Percentiles rank a stretch among this genome's conserved stretches.
Conservation (phyloP, 2,113 vertebrate species). For the Trematomus loennbergii region DNA sequence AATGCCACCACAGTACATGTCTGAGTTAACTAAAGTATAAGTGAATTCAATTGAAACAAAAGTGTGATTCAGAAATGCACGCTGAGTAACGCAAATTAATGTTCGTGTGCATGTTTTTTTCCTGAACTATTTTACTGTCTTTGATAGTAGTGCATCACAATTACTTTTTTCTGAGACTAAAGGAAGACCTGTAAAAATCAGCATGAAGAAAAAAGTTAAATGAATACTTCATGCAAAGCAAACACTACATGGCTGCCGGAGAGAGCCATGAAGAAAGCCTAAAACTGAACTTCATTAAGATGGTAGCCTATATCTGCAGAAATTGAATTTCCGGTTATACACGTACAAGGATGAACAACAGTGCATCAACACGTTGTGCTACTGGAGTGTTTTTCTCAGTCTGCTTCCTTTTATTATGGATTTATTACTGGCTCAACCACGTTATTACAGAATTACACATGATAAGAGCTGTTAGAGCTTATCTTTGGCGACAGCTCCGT, state of each 20-base stretch:
- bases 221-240: not conserved
- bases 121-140: not conserved
- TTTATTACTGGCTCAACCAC: not conserved
- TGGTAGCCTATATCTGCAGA: not conserved
- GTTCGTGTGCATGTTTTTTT: not conserved
- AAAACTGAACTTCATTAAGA: not conserved
- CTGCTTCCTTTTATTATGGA: not conserved
- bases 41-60: not conserved
- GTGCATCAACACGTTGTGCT: not conserved
- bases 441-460: conserved; percentile 15
- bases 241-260: not conserved
- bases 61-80: not conserved
- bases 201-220: too few relatives aligned
- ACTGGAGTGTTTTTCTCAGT: not conserved
- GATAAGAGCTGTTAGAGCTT: conserved; percentile 57
- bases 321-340: not conserved
- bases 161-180: not conserved
- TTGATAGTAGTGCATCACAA: not conserved
- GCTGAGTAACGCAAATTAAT: not conserved
- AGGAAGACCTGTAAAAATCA: not conserved
- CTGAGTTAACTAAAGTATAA: not conserved
- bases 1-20: not conserved
- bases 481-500: conserved; percentile 54
- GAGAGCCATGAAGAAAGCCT: not conserved
- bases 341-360: not conserved